Percentiles rank a stretch among this genome's conserved stretches.
Conservation (phyloP, 2,888 invertebrate species). For the Spilarctia lutea region DNA sequence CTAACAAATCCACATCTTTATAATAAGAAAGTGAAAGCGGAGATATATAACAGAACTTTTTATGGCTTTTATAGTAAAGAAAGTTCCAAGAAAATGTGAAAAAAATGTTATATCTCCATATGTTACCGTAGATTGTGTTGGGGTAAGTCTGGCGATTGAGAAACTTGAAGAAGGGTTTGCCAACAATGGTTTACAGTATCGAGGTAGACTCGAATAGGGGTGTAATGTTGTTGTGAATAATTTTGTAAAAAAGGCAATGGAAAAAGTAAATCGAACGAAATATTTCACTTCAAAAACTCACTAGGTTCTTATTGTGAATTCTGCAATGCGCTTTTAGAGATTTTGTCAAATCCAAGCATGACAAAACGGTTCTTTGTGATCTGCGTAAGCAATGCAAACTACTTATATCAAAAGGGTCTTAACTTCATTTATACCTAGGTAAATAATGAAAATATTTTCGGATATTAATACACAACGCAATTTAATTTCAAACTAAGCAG, state of each 20-base stretch:
- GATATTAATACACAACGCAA: no score
- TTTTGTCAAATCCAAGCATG: not conserved
- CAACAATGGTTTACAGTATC: constrained; percentile 2
- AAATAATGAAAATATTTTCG: not conserved
- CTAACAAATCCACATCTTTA: constrained; percentile 28
- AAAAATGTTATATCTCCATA: constrained; percentile 43
- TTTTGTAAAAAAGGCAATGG: not conserved
- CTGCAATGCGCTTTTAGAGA: not conserved
- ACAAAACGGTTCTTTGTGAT: not conserved
- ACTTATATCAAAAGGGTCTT: not conserved
- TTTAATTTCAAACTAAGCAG: no score
- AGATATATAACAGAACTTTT: constrained; percentile 42
- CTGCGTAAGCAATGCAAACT: not conserved
- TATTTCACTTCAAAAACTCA: not conserved
- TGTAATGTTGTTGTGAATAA: constrained; percentile 1
- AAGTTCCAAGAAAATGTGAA: constrained; percentile 36
- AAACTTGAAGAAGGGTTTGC: constrained; percentile 25
- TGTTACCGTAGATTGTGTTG: constrained; percentile 25
- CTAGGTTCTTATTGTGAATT: not conserved
- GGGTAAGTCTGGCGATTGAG: constrained; percentile 14
- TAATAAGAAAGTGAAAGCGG: constrained; percentile 23
- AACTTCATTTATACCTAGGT: not conserved
- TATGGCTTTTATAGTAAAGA: constrained; percentile 28
- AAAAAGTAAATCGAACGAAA: not conserved
- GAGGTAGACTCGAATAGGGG: not conserved